phyloP scores from a whole-genome alignment of 2,888 invertebrate species.

The Frankliniella intonsa region DNA sequence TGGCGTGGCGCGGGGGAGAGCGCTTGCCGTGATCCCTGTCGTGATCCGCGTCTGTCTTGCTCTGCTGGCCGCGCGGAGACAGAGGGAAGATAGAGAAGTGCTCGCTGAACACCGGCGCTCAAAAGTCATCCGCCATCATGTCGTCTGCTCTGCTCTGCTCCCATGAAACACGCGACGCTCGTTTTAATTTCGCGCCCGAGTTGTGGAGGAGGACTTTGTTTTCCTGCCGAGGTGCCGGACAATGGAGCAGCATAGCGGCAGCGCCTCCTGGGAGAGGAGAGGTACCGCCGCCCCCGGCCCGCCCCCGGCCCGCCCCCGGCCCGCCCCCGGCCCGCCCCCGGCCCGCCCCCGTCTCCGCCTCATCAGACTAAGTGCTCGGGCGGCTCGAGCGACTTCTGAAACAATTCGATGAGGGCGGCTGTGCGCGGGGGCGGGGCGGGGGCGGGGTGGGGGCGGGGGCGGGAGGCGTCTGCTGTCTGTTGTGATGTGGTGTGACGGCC shows the following conservation, averaged over 20 bases:
- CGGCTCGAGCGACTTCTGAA: conserved; percentile 11
- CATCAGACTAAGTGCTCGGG: conserved; percentile 11
- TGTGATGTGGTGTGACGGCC: background rate
- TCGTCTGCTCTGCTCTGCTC: no score
- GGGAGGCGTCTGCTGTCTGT: background rate
- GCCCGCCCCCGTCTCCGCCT: background rate
- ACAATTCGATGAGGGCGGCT: conserved; percentile 18
- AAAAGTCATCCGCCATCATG: no score
- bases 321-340: background rate
- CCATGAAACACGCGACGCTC: no score
- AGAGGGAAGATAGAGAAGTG: no score
- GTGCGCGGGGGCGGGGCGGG: background rate
- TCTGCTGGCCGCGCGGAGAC: no score
- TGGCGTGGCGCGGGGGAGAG: no score
- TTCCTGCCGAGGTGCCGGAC: no score
- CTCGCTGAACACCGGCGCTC: no score
- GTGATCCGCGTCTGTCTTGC: no score
- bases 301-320: background rate
- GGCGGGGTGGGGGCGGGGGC: background rate
- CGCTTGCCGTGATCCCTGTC: no score
- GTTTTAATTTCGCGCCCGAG: no score
- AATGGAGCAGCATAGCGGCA: background rate
- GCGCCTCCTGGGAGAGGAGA: background rate
- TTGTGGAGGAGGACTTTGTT: no score
- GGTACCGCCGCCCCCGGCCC: background rate